Evolutionary conservation across 2,797 vertebrate genomes (phyloP).

Genomic region (Myoxocephalus aenaeus): DNA sequence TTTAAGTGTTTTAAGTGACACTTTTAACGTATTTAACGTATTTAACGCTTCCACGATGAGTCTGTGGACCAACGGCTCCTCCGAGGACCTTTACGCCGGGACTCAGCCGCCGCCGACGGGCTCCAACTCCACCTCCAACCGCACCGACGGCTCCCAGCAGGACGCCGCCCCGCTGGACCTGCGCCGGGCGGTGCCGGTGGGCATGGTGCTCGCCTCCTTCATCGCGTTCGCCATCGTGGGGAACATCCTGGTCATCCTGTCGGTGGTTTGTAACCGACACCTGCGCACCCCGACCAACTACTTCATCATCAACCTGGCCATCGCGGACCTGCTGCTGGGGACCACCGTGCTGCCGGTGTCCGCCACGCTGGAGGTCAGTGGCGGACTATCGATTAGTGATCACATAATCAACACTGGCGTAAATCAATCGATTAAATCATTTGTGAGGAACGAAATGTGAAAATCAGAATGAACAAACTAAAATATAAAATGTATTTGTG

Average conservation of each 20-base stretch:
- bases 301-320: conserved; percentile 95
- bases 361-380: conserved; percentile 89
- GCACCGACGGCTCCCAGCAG: conserved; percentile 58
- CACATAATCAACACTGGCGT: background rate
- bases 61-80: conserved; percentile 82
- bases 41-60: conserved; percentile 82
- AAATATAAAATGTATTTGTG: too few relatives aligned
- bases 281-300: conserved; percentile 95
- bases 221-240: conserved; percentile 94
- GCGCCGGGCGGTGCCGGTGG: conserved; percentile 89
- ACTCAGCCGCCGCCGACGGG: conserved; percentile 50
- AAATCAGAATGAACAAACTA: too few relatives aligned
- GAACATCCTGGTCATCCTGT: conserved; percentile 94
- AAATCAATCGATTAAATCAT: too few relatives aligned
- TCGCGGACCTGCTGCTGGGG: conserved; percentile 93
- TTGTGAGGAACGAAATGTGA: too few relatives aligned
- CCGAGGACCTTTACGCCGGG: conserved; percentile 66
- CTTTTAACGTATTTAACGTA: too few relatives aligned
- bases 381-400: background rate
- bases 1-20: too few relatives aligned
- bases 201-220: conserved; percentile 91
- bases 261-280: conserved; percentile 94
- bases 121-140: conserved; percentile 76
- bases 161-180: conserved; percentile 80
- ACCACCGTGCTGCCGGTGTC: conserved; percentile 95